These are phyloP conservation scores for Synergus japonicus DNA, from an alignment of 2,888 invertebrate species.

Conservation along the genomic window DNA sequence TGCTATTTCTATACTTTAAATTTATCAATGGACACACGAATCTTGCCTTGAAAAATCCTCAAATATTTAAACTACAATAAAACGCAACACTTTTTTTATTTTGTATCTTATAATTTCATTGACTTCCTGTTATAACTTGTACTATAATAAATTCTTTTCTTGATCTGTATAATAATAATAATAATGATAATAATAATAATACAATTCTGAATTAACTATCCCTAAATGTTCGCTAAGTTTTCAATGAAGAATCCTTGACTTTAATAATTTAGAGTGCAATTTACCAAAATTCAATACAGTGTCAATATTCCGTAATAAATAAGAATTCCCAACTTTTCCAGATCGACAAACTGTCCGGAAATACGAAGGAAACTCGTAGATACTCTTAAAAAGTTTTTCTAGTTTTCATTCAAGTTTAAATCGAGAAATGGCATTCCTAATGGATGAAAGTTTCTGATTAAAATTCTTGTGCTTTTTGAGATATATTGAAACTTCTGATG, in stretches of 20 bases:
- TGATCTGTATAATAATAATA: background rate
- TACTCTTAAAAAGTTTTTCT: constrained; percentile 29
- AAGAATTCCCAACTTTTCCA: constrained; percentile 35
- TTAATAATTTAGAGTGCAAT: constrained; percentile 9
- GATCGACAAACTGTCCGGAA: constrained; percentile 38
- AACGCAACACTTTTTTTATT: too few species aligned
- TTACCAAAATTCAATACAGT: constrained; percentile 8
- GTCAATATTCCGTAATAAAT: constrained; percentile 30
- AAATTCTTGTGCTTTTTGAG: background rate
- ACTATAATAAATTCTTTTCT: background rate
- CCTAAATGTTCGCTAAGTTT: background rate
- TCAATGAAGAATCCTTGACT: background rate
- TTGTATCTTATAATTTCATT: too few species aligned
- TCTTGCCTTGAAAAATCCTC: background rate
- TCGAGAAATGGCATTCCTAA: constrained; percentile 24
- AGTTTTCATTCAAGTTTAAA: constrained; percentile 25
- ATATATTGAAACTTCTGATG: constrained; percentile 17
- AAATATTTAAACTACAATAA: background rate
- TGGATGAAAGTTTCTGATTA: constrained; percentile 34
- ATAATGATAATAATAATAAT: background rate
- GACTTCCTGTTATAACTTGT: too few species aligned
- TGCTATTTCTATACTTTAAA: background rate
- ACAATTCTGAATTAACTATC: background rate
- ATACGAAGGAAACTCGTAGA: constrained; percentile 21
- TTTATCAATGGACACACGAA: background rate